Base-by-base conservation (phyloP, 2,888 invertebrate species). In the Epirrita christyi region DNA sequence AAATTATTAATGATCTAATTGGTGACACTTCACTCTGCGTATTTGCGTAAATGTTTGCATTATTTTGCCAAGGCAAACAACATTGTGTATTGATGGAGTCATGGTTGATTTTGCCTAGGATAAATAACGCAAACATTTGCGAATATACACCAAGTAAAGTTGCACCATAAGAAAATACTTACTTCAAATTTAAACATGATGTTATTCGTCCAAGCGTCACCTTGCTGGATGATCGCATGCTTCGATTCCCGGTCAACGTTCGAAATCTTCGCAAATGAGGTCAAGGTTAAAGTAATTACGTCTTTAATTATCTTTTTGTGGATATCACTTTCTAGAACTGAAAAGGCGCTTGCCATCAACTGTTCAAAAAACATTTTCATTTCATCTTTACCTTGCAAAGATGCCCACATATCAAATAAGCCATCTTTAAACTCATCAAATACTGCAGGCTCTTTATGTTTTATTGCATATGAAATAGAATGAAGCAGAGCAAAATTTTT, bases 161-260 rank as follows among this genome's bases (percentile, higher is more conserved):
- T n/a, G n/a, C n/a, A n/a, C n/a, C n/a, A 9, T 6, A 44, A 48
- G 10, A 10, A 3, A 21, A 38, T 55, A 63, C 67, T 68, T 51
- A 70, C 70, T 40, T 75, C 54, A 47, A 70, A 63, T 50, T 68
- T 71, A 52, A 76, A 81, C 66, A 81, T 65, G n/a, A 81, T 65
- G 40, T 81, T 81, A 37, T 80, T 81, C 0, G 70, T 74, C 80
- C 80, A 80, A 27, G 68, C 56, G 40, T 80, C 81, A 32, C 81
- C 80, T 50, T 81, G 80, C 28, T 63, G 67, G 15, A 81, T 70
- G 0, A 79, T 65, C 2, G 66, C 66, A 61, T 71, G 59, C 36
- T 72, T 74, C 4, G 70, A 52, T 4, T 67, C 55, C 32, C 38
- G 63, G 3, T 67, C 68, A 3, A 53, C 38, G 6, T 58, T 62